Percentiles rank a stretch among this genome's conserved stretches.
Conservation (phyloP, 1,140 invertebrate genomes). For the Hormaphis cornu region DNA sequence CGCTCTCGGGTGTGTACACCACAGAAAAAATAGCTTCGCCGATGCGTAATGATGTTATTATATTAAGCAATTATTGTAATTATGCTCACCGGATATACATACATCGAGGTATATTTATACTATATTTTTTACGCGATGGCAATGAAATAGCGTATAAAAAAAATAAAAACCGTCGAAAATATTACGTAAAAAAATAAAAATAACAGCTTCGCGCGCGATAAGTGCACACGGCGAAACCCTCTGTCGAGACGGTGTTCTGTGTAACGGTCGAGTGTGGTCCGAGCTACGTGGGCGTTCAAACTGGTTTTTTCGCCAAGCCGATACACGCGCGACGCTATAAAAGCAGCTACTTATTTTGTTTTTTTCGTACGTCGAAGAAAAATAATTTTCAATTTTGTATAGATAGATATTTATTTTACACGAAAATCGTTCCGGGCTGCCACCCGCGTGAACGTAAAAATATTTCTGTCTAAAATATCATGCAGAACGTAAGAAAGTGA, state of each 20-base stretch:
- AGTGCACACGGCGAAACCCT: neutral
- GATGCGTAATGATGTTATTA: neutral
- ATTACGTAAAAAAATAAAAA: constrained; percentile 3
- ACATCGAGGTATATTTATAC: too few relatives aligned
- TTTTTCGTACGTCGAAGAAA: too few relatives aligned
- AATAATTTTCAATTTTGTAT: too few relatives aligned
- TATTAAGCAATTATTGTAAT: constrained; percentile 3
- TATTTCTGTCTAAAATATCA: too few relatives aligned
- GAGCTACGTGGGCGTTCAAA: constrained; percentile 24
- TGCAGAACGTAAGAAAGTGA: too few relatives aligned
- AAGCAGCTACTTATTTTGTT: neutral
- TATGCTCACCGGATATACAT: too few relatives aligned
- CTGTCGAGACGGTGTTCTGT: neutral
- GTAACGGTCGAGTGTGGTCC: too few relatives aligned
- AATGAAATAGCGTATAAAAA: neutral
- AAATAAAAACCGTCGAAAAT: neutral
- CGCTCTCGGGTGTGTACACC: too few relatives aligned
- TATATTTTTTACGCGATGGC: too few relatives aligned
- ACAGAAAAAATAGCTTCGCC: neutral
- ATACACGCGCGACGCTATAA: neutral
- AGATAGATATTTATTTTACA: too few relatives aligned
- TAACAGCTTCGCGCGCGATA: neutral
- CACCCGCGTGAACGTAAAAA: too few relatives aligned
- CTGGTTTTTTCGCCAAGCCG: constrained; percentile 25
- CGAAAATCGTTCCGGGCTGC: too few relatives aligned